Conservation (phyloP, 2,888 invertebrate species). For the Tricholauxania praeusta region DNA sequence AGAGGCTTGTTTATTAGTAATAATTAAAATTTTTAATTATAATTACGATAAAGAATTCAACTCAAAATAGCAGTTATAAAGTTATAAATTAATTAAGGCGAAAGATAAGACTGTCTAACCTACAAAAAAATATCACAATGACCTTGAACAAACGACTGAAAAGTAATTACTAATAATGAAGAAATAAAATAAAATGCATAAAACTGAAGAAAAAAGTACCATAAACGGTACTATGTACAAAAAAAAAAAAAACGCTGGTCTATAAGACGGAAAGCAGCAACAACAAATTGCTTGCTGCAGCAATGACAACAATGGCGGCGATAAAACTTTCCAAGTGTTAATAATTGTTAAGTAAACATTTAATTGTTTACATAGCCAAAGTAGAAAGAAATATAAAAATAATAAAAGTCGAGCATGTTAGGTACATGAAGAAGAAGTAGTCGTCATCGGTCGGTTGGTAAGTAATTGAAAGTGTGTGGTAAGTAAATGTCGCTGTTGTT, state of each 20-base stretch:
- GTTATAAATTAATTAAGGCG: too few relatives aligned
- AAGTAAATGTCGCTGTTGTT: constrained; percentile 6
- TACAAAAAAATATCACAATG: not conserved
- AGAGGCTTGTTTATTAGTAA: too few relatives aligned
- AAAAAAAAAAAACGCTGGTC: too few relatives aligned
- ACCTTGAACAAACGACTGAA: not conserved
- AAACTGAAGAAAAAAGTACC: too few relatives aligned
- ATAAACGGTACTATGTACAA: too few relatives aligned
- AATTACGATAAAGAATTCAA: too few relatives aligned
- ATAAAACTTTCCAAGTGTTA: constrained; percentile 3
- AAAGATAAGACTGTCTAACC: too few relatives aligned
- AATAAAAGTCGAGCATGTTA: not conserved
- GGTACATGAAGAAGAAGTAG: not conserved
- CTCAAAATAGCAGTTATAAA: too few relatives aligned
- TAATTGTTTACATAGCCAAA: not conserved
- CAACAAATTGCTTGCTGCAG: not conserved
- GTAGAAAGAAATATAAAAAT: not conserved
- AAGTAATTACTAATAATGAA: not conserved
- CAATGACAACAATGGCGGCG: not conserved
- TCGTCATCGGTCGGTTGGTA: not conserved
- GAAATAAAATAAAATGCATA: too few relatives aligned
- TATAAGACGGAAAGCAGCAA: not conserved
- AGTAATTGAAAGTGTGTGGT: not conserved
- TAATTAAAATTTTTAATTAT: too few relatives aligned
- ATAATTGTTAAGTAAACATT: constrained; percentile 8